Conservation (phyloP, 2,113 vertebrate genomes). For the Zosterops lateralis region DNA sequence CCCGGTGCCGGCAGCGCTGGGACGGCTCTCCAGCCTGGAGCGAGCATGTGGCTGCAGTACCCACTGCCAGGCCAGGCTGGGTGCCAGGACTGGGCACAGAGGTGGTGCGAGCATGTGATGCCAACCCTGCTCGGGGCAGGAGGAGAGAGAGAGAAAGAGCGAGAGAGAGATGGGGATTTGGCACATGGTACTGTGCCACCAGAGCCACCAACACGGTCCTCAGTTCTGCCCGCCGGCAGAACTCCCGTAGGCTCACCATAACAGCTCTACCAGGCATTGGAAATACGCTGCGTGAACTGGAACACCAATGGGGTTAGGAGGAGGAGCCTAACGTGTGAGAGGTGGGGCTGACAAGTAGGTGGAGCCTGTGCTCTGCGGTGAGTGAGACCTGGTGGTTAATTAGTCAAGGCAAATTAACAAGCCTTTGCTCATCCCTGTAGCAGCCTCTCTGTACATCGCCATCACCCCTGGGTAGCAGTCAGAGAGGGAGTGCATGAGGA, state of each 20-base stretch:
- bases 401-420: background rate
- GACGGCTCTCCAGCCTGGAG: background rate
- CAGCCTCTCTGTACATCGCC: background rate
- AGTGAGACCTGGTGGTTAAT: background rate
- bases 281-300: background rate
- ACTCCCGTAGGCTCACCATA: fast-evolving
- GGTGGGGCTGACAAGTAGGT: background rate
- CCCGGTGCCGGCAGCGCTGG: background rate
- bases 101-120: background rate
- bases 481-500: fast-evolving
- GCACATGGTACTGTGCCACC: fast-evolving
- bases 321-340: background rate
- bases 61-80: background rate
- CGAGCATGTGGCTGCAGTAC: background rate
- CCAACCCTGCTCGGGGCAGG: background rate
- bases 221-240: fast-evolving
- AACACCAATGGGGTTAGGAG: background rate
- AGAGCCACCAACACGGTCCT: fast-evolving
- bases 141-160: background rate
- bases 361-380: background rate
- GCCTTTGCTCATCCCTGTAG: fast-evolving
- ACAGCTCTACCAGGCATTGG: fast-evolving
- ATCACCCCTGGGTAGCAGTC: fast-evolving
- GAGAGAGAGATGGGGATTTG: fast-evolving
- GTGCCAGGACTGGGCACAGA: background rate